Conservation (phyloP, 2,888 invertebrate genomes). For the Galerucella nymphaeae region DNA sequence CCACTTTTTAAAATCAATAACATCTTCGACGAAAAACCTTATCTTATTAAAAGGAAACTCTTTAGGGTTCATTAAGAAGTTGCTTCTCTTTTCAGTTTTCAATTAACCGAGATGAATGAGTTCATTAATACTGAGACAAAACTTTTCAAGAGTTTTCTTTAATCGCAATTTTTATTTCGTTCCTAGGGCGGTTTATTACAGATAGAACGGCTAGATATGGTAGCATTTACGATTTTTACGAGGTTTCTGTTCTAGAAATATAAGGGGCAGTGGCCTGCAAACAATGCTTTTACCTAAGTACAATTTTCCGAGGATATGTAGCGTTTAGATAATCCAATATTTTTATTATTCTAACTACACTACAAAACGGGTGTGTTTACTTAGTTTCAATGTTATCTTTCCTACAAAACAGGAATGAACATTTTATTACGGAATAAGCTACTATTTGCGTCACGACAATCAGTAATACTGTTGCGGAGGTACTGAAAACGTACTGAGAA, state of each 20-base stretch:
- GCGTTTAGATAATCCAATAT: neutral
- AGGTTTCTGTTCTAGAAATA: neutral
- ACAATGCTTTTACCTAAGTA: neutral
- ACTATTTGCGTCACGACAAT: too few relatives aligned
- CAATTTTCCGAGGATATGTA: neutral
- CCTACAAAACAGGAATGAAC: too few relatives aligned
- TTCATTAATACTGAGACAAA: neutral
- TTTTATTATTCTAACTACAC: neutral
- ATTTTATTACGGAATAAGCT: neutral
- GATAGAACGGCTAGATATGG: conserved; percentile 1
- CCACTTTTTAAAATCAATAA: conserved; percentile 10
- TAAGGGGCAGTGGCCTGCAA: neutral
- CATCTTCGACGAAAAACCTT: neutral
- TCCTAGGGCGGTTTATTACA: neutral
- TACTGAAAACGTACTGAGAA: too few relatives aligned
- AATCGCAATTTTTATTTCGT: conserved; percentile 4
- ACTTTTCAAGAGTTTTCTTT: neutral
- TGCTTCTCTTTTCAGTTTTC: neutral
- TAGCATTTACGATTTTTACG: neutral
- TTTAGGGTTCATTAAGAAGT: neutral
- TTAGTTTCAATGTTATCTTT: neutral
- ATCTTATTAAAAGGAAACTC: neutral
- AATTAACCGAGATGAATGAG: conserved; percentile 12
- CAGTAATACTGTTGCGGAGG: too few relatives aligned
- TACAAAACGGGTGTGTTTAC: neutral